Base-by-base conservation (phyloP, 2,113 vertebrate genomes). In the Petrocephalus microphthalmus region DNA sequence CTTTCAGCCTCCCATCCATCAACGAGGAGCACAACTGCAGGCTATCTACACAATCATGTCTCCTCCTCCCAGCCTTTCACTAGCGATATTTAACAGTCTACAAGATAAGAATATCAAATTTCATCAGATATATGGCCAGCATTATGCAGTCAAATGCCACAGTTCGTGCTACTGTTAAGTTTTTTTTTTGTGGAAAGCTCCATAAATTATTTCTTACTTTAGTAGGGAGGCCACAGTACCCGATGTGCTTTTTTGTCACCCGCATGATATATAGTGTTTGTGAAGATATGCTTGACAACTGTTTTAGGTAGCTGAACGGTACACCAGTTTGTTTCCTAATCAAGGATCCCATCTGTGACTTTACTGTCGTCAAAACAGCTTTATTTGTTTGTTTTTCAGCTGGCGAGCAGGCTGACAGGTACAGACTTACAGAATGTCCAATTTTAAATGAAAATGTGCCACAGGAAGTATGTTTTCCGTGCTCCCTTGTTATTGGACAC, bases 391-490 rank as follows among this genome's bases (percentile, higher is more conserved):
- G 19, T 29, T 25, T 54, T 53, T 85, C 19, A 5, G 45, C n/a
- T 85, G 22, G n/a, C 45, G 17, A 53, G 29, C 84, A 33, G 84
- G 51, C 33, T 54, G 51, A 33, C 84, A 85, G 19, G 29, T 33
- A 54, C 4, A 1, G 19, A 20, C 6, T 47, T 33, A 47, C 85
- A 22, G 37, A 64, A n/a, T n/a, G 85, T 86, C 85, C 56, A n/a
- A 64, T 86, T 64, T 52, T 19, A 37, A 86, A 86, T 85, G 51
- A 85, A 33, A 83, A 52, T 81, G 87, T 88, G 45, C 57, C 37
- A 86, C n/a, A 60, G 33, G 47, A 86, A 47, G 11, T n/a, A 37
- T 13, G 20, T 42, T 47, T 54, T 86, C 85, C 0, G 7, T 22
- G 37, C 5, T 17, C 45, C 19, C 17, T 42, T 45, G 33, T 57